These are phyloP conservation scores for Podarcis raffonei DNA, from an alignment of 2,113 vertebrate genomes.

Conservation along the genomic window DNA sequence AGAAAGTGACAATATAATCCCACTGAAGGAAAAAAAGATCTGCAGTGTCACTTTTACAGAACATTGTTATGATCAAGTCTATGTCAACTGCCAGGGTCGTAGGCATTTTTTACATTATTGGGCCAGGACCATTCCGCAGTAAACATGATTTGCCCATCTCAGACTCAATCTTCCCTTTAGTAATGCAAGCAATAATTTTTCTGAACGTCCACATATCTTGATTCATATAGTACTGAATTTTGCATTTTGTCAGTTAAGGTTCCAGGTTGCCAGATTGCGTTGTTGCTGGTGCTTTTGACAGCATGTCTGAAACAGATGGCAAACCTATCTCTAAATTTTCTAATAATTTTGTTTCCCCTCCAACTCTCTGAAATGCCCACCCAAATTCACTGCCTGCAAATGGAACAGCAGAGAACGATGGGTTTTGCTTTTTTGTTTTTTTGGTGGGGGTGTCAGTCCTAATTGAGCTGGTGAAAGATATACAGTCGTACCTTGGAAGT, in stretches of 20 bases:
- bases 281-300: background rate
- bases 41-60: constrained; percentile 9
- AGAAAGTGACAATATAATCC: constrained; percentile 22
- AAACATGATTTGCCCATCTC: background rate
- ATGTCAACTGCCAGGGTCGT: background rate
- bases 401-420: background rate
- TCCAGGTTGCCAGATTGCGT: background rate
- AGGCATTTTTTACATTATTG: background rate
- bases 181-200: background rate
- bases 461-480: too few relatives aligned
- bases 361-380: background rate
- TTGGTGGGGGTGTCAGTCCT: too few relatives aligned
- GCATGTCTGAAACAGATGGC: background rate
- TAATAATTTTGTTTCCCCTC: background rate
- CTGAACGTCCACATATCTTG: background rate
- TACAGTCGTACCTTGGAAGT: too few relatives aligned
- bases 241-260: constrained; percentile 35
- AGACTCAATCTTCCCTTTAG: background rate
- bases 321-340: background rate
- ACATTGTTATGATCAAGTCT: constrained; percentile 34
- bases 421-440: too few relatives aligned
- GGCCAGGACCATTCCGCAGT: background rate
- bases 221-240: background rate
- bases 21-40: constrained; percentile 40
- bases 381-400: background rate